These are phyloP conservation scores for Ophioninae sp. DNA, from an alignment of 2,888 invertebrate species.

Conservation along the genomic window DNA sequence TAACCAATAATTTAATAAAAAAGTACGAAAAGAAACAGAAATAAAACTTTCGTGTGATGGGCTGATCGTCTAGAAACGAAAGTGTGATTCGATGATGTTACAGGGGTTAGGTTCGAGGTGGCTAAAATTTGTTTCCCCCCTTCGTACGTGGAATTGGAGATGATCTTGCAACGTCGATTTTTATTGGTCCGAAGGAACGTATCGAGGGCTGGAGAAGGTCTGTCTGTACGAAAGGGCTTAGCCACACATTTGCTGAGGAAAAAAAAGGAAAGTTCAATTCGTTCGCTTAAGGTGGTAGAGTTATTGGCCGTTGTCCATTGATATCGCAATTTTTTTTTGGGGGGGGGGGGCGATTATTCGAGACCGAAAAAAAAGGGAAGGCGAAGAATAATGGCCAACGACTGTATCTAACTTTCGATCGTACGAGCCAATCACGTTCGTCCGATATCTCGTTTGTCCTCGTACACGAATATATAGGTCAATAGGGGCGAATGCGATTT, in stretches of 20 bases:
- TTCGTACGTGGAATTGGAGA: not conserved
- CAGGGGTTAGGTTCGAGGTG: not conserved
- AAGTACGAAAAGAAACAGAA: too few species aligned
- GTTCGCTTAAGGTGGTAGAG: not conserved
- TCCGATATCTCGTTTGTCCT: slow-evolving; percentile 43
- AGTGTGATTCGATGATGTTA: not conserved
- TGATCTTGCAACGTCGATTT: slow-evolving; percentile 29
- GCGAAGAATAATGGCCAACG: slow-evolving; percentile 16
- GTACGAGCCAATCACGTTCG: slow-evolving; percentile 31
- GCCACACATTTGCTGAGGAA: slow-evolving; percentile 24
- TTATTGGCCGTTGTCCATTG: slow-evolving; percentile 8
- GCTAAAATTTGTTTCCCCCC: not conserved
- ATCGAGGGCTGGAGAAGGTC: not conserved
- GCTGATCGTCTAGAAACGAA: not conserved
- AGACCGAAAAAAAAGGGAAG: not conserved
- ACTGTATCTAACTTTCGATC: not conserved
- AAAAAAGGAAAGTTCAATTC: slow-evolving; percentile 19
- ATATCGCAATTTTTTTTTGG: not conserved
- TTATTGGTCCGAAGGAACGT: not conserved
- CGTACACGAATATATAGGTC: slow-evolving; percentile 7
- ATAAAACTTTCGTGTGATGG: too few species aligned
- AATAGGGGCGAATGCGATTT: slow-evolving; percentile 33
- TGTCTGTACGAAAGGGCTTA: not conserved
- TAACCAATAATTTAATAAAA: too few species aligned
- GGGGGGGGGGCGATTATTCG: not conserved